Percentiles rank a stretch among this genome's conserved stretches.
Conservation (phyloP, 2,113 vertebrate species). For the Elanoides forficatus region DNA sequence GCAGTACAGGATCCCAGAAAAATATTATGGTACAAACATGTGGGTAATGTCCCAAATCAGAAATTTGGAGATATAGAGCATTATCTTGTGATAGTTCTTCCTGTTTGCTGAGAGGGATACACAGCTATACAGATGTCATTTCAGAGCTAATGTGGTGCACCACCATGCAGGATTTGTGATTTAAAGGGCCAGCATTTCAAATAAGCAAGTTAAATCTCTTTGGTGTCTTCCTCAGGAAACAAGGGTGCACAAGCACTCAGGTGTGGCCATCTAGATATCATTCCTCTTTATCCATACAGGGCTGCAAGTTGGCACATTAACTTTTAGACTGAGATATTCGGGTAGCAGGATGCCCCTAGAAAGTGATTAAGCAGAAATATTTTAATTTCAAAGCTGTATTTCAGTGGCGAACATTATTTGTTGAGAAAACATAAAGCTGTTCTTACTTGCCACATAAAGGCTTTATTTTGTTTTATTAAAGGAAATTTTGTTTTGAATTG, state of each 20-base stretch:
- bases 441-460: background rate
- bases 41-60: background rate
- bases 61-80: background rate
- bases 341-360: background rate
- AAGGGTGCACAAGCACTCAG: background rate
- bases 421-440: background rate
- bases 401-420: background rate
- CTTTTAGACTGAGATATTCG: background rate
- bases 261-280: accelerated
- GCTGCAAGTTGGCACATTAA: background rate
- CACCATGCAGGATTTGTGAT: background rate
- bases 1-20: background rate
- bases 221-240: background rate
- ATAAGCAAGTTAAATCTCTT: background rate
- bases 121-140: background rate
- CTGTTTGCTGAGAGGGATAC: background rate
- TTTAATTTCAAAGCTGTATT: background rate
- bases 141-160: background rate
- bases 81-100: background rate
- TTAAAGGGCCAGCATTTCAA: background rate
- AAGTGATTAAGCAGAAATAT: background rate
- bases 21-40: background rate
- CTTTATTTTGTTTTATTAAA: background rate
- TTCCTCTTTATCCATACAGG: background rate
- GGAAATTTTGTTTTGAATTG: slow-evolving; percentile 26